Evolutionary conservation across 1,140 invertebrate species (phyloP), one percentile per base, ranked within the genome.

Genomic region (Drosophila murphyi): DNA sequence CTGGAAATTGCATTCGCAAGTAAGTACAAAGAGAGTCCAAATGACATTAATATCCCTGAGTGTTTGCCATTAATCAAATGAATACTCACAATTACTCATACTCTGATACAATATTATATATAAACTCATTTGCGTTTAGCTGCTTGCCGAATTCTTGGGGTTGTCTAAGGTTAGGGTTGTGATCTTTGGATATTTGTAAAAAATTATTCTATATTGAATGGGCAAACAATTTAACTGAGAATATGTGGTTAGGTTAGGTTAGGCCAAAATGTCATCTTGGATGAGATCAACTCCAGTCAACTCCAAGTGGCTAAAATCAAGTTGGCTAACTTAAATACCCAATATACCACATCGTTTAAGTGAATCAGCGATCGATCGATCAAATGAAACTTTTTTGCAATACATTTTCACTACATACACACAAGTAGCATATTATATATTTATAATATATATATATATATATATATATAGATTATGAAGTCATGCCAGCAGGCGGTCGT

Each of bases 1-100:
- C 76, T 92, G 91, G 91, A 92, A 92, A 61, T 72, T 92, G 76
- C 91, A 92, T 50, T 92, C 91, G 65, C 91, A 92, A 78, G 91
- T 92, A 73, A 85, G 82, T 65, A 54, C 37, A 50, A 29, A 48
- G 5, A 8, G 2, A 57, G 4, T n/a, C 39, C 3, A 43, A 43
- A 43, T n/a, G 2, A n/a, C 39, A n/a, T 43, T n/a, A 43, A 43
- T n/a, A 43, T 3, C 39, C 39, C 10, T 43, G 10, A 43, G 10
- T 43, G 39, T 43, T 43, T 43, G 39, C 39, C 39, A 43, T 43
- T n/a, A 43, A 43, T 43, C 39, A 43, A 43, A n/a, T 43, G 8
- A 43, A 43, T n/a, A 43, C 10, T 43, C 39, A 43, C 8, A n/a
- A 20, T 20, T 20, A 20, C 20, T 20, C 20, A 20, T 20, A 20